A percentile compares a stretch with the other conserved stretches of the same genome.
phyloP scores from a whole-genome alignment of 2,113 vertebrate genomes.

The Scalopus aquaticus region DNA sequence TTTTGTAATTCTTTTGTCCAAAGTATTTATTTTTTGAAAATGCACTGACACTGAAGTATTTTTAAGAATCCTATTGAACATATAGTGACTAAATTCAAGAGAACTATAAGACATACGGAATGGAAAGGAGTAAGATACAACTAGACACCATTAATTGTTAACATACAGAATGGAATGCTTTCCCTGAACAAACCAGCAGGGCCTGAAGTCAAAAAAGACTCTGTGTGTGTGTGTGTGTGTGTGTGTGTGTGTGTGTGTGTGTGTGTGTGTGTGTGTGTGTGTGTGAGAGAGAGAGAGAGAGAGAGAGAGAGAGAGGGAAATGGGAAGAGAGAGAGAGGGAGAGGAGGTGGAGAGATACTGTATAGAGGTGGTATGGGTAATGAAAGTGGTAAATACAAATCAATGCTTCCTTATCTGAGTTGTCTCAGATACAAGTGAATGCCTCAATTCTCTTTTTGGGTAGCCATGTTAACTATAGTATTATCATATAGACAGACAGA shows the following conservation, averaged over 20 bases:
- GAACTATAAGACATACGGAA: not conserved
- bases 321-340: not conserved
- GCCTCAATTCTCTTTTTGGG: not conserved
- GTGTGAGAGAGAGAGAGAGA: not conserved
- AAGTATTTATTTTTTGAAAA: constrained; percentile 43
- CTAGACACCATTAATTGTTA: not conserved
- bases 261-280: too few relatives aligned
- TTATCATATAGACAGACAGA: not conserved
- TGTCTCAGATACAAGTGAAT: not conserved
- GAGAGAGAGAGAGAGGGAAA: not conserved
- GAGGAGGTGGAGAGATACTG: too few relatives aligned
- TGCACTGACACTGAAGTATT: not conserved
- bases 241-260: not conserved
- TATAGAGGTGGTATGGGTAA: not conserved
- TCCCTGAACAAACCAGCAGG: not conserved
- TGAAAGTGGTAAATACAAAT: not conserved
- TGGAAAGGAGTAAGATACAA: not conserved
- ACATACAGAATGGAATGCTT: not conserved
- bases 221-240: not conserved
- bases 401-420: not conserved
- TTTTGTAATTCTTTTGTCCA: not conserved
- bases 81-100: not conserved
- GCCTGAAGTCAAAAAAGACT: not conserved
- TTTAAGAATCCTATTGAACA: not conserved
- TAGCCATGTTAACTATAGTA: not conserved